These are phyloP conservation scores for Andrena trimmerana DNA, from an alignment of 2,888 invertebrate species.

Conservation along the genomic window DNA sequence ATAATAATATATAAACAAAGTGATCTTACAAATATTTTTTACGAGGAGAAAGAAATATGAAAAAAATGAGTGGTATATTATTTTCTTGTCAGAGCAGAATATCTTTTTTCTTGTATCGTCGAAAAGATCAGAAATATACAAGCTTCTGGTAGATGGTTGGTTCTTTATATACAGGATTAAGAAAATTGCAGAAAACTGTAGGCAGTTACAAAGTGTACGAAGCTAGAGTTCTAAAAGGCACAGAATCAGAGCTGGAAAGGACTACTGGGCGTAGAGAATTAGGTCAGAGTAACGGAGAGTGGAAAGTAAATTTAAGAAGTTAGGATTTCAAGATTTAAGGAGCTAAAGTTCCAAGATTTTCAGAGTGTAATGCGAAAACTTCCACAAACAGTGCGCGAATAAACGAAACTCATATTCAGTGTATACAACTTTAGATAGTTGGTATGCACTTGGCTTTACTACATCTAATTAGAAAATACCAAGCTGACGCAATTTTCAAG, in stretches of 20 bases:
- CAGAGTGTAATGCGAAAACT: not conserved
- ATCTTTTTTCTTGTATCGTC: no score
- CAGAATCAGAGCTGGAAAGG: not conserved
- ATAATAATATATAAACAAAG: no score
- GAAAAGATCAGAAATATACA: no score
- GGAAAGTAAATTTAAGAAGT: not conserved
- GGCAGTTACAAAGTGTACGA: not conserved
- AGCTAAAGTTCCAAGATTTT: not conserved
- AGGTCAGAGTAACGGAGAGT: constrained; percentile 8
- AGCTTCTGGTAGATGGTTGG: no score
- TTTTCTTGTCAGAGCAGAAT: no score
- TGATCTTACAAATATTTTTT: no score
- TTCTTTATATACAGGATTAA: not conserved
- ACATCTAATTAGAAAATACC: not conserved
- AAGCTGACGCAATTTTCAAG: no score
- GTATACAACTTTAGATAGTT: not conserved
- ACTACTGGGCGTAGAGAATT: not conserved
- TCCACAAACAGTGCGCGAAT: not conserved
- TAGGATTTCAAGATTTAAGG: constrained; percentile 1
- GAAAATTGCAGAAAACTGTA: not conserved
- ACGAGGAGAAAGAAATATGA: no score
- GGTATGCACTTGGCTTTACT: not conserved
- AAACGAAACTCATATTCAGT: not conserved
- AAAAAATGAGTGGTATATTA: no score
- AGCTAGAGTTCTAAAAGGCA: constrained; percentile 1